phyloP scores from a whole-genome alignment of 1,140 invertebrate species.

The Battus philenor region DNA sequence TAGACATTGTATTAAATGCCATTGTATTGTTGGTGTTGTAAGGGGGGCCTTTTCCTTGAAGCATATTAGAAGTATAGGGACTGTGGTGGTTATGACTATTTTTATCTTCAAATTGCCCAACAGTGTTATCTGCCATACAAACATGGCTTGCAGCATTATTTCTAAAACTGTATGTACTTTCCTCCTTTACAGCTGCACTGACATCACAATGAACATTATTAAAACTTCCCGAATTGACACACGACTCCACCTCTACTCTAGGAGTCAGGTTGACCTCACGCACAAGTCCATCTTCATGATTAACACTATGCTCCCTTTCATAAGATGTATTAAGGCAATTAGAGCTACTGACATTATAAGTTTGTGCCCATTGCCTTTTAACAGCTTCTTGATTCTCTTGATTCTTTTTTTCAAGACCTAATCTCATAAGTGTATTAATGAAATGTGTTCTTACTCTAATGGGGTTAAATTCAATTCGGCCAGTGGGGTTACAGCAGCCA shows the following conservation, averaged over 20 bases:
- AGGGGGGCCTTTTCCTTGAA: conserved; percentile 65
- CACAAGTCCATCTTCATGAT: conserved; percentile 57
- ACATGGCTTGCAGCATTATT: conserved; percentile 33
- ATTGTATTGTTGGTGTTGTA: conserved; percentile 45
- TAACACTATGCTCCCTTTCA: conserved; percentile 45
- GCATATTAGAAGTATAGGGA: conserved; percentile 58
- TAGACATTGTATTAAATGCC: conserved; percentile 46
- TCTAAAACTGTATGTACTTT: conserved; percentile 42
- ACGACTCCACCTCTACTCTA: conserved; percentile 78
- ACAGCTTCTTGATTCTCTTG: conserved; percentile 62
- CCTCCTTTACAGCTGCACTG: conserved; percentile 37
- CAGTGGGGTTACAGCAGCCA: conserved; percentile 94
- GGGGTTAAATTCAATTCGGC: conserved; percentile 97
- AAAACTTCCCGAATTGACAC: conserved; percentile 80
- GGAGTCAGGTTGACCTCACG: conserved; percentile 76
- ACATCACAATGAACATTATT: conserved; percentile 78
- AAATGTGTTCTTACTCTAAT: conserved; percentile 97
- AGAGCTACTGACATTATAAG: conserved; percentile 42
- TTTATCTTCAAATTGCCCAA: conserved; percentile 48
- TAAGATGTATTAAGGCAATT: conserved; percentile 36
- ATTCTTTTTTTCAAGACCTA: conserved; percentile 87
- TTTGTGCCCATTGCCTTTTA: conserved; percentile 56
- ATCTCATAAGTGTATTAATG: conserved; percentile 96
- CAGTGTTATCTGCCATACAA: conserved; percentile 33
- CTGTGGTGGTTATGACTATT: conserved; percentile 42